Evolutionary conservation across 35 echinoderm and acorn worm genomes (phyloP).

Genomic region (Heliocidaris erythrogramma): DNA sequence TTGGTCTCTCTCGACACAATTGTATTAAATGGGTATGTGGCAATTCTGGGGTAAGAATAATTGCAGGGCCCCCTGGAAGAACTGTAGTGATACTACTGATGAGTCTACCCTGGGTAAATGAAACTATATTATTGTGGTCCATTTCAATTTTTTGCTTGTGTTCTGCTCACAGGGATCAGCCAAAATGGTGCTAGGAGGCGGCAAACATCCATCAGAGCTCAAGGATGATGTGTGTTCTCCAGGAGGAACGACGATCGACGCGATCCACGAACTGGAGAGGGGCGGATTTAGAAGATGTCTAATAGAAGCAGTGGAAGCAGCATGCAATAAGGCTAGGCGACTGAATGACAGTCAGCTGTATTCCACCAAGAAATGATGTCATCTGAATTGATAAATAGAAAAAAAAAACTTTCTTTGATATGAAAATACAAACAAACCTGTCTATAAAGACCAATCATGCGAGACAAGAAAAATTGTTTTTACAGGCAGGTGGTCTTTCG

Average conservation of each 20-base stretch:
- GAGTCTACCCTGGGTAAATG: too few species aligned
- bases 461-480: too few species aligned
- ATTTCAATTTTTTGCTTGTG: background rate
- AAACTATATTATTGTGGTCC: too few species aligned
- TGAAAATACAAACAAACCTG: too few species aligned
- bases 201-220: constrained; percentile 71
- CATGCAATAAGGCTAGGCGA: constrained; percentile 57
- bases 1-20: too few species aligned
- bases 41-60: too few species aligned
- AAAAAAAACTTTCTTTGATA: too few species aligned
- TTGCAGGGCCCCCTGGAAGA: too few species aligned
- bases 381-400: background rate
- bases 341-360: constrained; percentile 55
- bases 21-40: too few species aligned
- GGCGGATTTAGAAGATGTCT: constrained; percentile 80
- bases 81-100: too few species aligned
- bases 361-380: background rate
- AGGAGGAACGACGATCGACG: constrained; percentile 74
- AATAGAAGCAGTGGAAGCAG: constrained; percentile 80
- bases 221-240: constrained; percentile 90
- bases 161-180: constrained; percentile 63
- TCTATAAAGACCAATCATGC: too few species aligned
- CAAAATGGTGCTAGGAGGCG: constrained; percentile 66
- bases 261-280: constrained; percentile 79
- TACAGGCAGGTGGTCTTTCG: too few species aligned